These are phyloP conservation scores for Frankliniella fusca DNA, from an alignment of 2,888 invertebrate species.

Conservation along the genomic window DNA sequence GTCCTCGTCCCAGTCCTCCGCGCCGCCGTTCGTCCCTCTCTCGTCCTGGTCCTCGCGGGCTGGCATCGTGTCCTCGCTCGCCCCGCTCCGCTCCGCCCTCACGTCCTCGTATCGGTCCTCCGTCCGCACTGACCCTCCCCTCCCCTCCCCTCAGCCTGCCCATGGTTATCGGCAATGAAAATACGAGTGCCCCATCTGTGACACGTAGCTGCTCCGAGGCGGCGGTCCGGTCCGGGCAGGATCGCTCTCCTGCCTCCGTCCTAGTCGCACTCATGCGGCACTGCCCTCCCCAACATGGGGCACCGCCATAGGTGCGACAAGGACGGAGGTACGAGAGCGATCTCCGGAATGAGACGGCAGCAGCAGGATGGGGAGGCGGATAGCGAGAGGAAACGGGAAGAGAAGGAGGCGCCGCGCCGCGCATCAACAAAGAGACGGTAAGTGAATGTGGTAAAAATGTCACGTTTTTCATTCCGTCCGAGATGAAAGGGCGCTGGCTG, in stretches of 20 bases:
- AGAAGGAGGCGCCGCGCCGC: neutral
- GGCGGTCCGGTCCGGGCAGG: too few relatives aligned
- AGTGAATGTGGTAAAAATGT: conserved; percentile 26
- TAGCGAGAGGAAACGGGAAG: neutral
- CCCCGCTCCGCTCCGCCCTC: neutral
- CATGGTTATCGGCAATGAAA: conserved; percentile 20
- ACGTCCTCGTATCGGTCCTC: neutral
- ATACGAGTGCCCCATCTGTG: conserved; percentile 3
- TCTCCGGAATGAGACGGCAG: too few relatives aligned
- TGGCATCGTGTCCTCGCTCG: too few relatives aligned
- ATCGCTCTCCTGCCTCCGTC: too few relatives aligned
- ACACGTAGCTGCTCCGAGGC: neutral
- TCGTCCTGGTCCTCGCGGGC: neutral
- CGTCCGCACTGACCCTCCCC: neutral
- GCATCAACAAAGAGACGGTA: conserved; percentile 16
- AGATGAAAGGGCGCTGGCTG: neutral
- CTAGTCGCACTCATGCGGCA: too few relatives aligned
- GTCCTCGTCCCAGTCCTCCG: too few relatives aligned
- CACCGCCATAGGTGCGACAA: too few relatives aligned
- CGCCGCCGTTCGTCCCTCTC: neutral
- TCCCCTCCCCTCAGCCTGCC: too few relatives aligned
- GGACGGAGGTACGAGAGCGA: too few relatives aligned
- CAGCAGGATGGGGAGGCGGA: neutral
- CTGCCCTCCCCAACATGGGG: too few relatives aligned
- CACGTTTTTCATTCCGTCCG: conserved; percentile 23